phyloP scores from a whole-genome alignment of 92 coral and sea anemone genomes.

The Siderastrea radians region DNA sequence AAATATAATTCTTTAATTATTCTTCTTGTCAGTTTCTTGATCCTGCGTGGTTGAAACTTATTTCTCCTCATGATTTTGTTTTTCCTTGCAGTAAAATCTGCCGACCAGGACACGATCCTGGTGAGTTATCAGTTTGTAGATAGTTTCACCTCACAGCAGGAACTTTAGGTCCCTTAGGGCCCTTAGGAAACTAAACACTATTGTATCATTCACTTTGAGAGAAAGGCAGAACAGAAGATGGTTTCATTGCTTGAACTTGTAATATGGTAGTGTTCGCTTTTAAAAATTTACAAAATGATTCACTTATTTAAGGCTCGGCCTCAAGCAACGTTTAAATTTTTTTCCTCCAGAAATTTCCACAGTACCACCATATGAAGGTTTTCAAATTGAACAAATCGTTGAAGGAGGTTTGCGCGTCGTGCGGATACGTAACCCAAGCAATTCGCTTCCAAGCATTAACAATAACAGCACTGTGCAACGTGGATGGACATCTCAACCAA shows the following conservation, averaged over 20 bases:
- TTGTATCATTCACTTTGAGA: too few relatives aligned
- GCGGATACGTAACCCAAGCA: neutral
- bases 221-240: too few relatives aligned
- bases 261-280: too few relatives aligned
- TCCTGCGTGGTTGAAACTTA: too few relatives aligned
- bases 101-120: neutral
- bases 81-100: slow-evolving; percentile 4
- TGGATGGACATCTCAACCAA: neutral
- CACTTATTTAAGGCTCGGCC: too few relatives aligned
- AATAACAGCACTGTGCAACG: neutral
- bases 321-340: neutral
- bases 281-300: too few relatives aligned
- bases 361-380: neutral
- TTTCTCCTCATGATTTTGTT: neutral
- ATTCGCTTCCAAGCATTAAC: neutral
- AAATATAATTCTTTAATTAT: too few relatives aligned
- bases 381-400: neutral
- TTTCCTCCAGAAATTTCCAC: neutral
- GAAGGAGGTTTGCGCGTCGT: neutral
- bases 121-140: neutral
- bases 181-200: too few relatives aligned
- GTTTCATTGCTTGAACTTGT: too few relatives aligned
- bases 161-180: too few relatives aligned
- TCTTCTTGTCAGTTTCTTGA: neutral
- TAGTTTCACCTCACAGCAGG: too few relatives aligned